A percentile compares a stretch with the other conserved stretches of the same genome.
These are phyloP conservation scores for Gallinago paraguaiae DNA, from an alignment of 2,113 vertebrate species.

Conservation along the genomic window DNA sequence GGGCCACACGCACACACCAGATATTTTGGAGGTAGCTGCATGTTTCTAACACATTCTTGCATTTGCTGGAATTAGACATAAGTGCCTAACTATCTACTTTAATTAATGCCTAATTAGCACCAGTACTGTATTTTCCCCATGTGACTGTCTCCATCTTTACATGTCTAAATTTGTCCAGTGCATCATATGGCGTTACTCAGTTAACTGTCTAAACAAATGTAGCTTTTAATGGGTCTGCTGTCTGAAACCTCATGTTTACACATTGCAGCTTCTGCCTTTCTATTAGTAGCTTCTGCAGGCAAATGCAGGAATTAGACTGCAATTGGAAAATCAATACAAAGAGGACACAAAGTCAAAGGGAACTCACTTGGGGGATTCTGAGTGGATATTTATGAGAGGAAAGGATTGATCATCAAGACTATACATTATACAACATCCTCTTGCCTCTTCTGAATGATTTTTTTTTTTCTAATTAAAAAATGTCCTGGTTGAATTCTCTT, in stretches of 20 bases:
- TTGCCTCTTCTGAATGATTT: neutral
- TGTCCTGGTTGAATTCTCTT: neutral
- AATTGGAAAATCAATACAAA: neutral
- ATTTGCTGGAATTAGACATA: neutral
- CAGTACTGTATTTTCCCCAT: neutral
- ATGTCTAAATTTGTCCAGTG: neutral
- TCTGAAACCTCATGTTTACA: neutral
- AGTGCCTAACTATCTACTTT: neutral
- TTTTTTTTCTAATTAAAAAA: neutral
- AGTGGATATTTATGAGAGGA: neutral
- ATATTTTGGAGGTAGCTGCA: neutral
- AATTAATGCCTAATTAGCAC: neutral
- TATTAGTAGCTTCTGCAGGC: neutral
- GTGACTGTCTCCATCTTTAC: neutral
- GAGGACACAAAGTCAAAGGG: neutral
- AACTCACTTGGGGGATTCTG: neutral
- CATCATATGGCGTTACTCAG: neutral
- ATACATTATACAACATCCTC: neutral
- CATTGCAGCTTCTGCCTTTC: neutral
- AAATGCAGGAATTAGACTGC: neutral
- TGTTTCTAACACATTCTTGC: neutral
- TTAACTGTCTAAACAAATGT: constrained; percentile 21
- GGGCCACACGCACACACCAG: neutral
- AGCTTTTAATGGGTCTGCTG: neutral
- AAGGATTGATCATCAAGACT: neutral